Percentiles rank a stretch among this genome's conserved stretches.
phyloP scores from a whole-genome alignment of 2,797 vertebrate species.

The Myotis vivesi region DNA sequence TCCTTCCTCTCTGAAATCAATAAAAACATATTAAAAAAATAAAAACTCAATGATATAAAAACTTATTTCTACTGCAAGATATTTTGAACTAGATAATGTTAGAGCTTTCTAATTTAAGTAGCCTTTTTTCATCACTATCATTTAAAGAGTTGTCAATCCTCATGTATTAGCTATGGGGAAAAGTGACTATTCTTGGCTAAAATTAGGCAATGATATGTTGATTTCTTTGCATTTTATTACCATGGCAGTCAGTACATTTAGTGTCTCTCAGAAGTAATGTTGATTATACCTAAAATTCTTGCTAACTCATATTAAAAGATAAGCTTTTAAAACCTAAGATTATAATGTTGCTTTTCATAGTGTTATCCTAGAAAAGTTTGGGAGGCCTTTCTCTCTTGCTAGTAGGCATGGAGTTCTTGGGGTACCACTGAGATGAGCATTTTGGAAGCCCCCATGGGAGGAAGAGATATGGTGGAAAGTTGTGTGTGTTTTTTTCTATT shows the following conservation, averaged over 20 bases:
- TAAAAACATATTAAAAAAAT: no score
- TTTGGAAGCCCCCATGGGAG: not conserved
- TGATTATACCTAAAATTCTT: not conserved
- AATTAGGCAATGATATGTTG: not conserved
- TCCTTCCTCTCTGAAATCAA: no score
- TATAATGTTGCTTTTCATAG: not conserved
- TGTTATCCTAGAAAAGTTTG: not conserved
- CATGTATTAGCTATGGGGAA: not conserved
- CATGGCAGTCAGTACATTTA: not conserved
- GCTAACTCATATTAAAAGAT: not conserved
- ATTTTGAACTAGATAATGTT: slow-evolving; percentile 9
- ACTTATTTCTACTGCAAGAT: not conserved
- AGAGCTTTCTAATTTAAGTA: not conserved
- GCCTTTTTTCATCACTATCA: not conserved
- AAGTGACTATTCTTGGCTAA: not conserved
- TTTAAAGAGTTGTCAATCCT: not conserved
- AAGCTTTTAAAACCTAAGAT: not conserved
- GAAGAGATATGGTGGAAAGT: no score
- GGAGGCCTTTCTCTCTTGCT: not conserved
- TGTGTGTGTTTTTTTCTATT: no score
- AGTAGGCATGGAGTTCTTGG: not conserved
- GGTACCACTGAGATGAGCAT: not conserved
- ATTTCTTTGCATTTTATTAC: slow-evolving; percentile 3
- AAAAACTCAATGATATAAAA: not conserved
- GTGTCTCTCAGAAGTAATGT: not conserved